Base-by-base conservation (phyloP, 2,113 vertebrate genomes). In the Notarius quadriscutis region DNA sequence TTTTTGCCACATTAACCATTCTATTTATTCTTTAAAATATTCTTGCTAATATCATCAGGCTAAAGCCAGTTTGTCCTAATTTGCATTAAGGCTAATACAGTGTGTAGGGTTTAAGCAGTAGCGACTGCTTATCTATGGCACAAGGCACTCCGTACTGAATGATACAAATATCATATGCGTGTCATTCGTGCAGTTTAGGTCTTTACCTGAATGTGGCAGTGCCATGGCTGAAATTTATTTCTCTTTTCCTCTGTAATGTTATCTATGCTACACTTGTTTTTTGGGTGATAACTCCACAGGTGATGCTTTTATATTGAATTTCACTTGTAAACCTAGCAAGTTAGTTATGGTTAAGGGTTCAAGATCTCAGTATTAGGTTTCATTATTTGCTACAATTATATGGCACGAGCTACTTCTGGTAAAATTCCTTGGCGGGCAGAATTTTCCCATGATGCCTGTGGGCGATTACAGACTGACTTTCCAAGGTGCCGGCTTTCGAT, bases 1-100 rank as follows among this genome's bases (percentile, higher is more conserved):
- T 58, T 86, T 58, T n/a, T 72, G 85, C 85, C 72, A 53, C 78
- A 86, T 81, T 86, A 81, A 22, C 53, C 53, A 27, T 20, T 81
- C 63, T 10, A 58, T 25, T 69, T 71, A 48, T 8, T 30, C 60
- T 63, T 27, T 48, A 25, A 87, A 87, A 72, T n/a, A 60, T 72
- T 34, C 65, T 55, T 6, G 62, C 85, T 81, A 58, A 81, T 58
- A 86, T 57, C 50, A n/a, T 71, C 67, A 58, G 63, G 53, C 60
- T 74, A 74, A n/a, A 75, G 69, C 53, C 69, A 41, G 53, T 58
- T 58, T 74, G 17, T 22, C 83, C 53, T 84, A 22, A 85, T 58
- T 48, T 50, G 48, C 84, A 51, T 85, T 77, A 75, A 77, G 50
- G 55, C 57, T 74, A 58, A 60, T 85, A 57, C 34, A 20, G 71